Percentiles rank a stretch among this genome's conserved stretches.
phyloP scores from a whole-genome alignment of 2,113 vertebrate genomes.

The Sander vitreus region DNA sequence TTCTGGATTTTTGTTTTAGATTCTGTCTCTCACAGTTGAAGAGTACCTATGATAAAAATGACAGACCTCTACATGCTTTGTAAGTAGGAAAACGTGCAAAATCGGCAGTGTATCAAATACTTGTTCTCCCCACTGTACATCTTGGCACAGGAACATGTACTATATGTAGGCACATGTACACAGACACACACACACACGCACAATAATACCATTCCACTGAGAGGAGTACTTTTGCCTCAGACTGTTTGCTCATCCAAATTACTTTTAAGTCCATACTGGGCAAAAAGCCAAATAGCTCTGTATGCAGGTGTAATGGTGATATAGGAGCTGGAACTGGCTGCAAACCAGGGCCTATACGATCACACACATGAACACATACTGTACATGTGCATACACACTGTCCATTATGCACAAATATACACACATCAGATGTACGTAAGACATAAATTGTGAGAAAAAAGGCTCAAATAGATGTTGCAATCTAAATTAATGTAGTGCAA shows the following conservation, averaged over 20 bases:
- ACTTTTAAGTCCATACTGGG: constrained; percentile 59
- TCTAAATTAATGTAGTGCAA: not conserved
- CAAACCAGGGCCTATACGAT: constrained; percentile 2
- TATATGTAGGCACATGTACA: constrained; percentile 26
- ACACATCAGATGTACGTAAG: not conserved
- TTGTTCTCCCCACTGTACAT: too few relatives aligned
- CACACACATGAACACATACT: constrained; percentile 21
- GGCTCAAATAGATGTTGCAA: not conserved
- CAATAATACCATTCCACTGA: constrained; percentile 43
- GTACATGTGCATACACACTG: not conserved
- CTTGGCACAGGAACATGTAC: constrained; percentile 2
- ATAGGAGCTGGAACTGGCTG: constrained; percentile 29
- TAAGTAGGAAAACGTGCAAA: too few relatives aligned
- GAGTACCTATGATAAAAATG: too few relatives aligned
- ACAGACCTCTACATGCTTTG: too few relatives aligned
- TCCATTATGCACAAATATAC: not conserved
- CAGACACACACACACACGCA: constrained; percentile 16
- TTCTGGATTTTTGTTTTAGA: too few relatives aligned
- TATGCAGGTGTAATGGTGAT: constrained; percentile 42
- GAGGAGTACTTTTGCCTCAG: constrained; percentile 53
- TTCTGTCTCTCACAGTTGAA: too few relatives aligned
- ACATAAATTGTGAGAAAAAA: not conserved
- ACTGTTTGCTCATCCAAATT: constrained; percentile 65
- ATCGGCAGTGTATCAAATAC: too few relatives aligned
- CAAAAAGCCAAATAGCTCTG: constrained; percentile 50